A percentile compares a stretch with the other conserved stretches of the same genome.
These are phyloP conservation scores for Serripes groenlandicus DNA, from an alignment of 2,888 invertebrate species.

Conservation along the genomic window DNA sequence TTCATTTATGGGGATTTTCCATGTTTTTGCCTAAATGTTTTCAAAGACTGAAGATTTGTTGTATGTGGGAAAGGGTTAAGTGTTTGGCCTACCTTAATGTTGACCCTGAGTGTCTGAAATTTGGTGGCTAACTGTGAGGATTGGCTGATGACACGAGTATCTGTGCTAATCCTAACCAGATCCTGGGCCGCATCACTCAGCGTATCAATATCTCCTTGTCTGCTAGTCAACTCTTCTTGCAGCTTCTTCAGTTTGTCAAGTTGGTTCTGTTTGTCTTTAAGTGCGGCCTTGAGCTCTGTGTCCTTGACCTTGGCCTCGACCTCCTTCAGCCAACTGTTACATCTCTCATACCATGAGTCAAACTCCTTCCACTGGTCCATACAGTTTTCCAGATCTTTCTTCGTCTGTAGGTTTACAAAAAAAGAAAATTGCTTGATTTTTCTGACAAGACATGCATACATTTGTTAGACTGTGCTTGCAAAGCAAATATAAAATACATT, in stretches of 20 bases:
- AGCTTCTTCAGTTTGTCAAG: slow-evolving; percentile 78
- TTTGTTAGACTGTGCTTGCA: no score
- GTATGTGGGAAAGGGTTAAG: no score
- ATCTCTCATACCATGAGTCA: slow-evolving; percentile 94
- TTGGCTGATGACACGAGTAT: slow-evolving; percentile 82
- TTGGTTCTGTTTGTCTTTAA: slow-evolving; percentile 83
- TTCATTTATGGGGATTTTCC: no score
- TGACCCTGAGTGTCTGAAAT: slow-evolving; percentile 81
- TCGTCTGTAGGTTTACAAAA: slow-evolving; percentile 70
- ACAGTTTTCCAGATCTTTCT: slow-evolving; percentile 90
- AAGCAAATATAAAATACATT: no score
- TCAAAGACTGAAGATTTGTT: no score
- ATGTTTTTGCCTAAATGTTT: no score
- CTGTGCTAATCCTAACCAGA: slow-evolving; percentile 80
- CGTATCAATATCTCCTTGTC: slow-evolving; percentile 92
- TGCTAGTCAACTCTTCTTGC: slow-evolving; percentile 75
- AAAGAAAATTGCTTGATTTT: background rate
- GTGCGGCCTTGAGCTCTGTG: slow-evolving; percentile 81
- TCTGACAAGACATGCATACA: background rate
- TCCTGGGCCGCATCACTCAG: slow-evolving; percentile 95
- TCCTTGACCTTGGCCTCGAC: slow-evolving; percentile 93
- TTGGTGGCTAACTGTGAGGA: slow-evolving; percentile 83
- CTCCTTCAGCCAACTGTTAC: slow-evolving; percentile 94
- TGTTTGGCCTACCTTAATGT: slow-evolving; percentile 78
- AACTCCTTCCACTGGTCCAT: slow-evolving; percentile 97